A percentile compares a stretch with the other conserved stretches of the same genome.
phyloP scores from a whole-genome alignment of 2,797 vertebrate genomes.

The Lemur catta region DNA sequence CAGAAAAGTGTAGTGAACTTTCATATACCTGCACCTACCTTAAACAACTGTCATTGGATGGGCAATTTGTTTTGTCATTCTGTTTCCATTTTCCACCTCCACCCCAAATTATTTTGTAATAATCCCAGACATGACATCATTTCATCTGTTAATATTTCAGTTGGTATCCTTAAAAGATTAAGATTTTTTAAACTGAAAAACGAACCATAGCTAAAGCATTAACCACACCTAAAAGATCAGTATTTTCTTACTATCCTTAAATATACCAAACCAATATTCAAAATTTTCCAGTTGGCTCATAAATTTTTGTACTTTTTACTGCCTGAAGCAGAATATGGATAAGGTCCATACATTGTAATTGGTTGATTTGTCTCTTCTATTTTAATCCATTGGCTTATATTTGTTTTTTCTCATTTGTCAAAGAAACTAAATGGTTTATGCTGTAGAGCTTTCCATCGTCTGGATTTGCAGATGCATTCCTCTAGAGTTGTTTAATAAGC shows the following conservation, averaged over 20 bases:
- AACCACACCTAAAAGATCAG: background rate
- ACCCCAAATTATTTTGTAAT: constrained; percentile 42
- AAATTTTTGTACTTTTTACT: constrained; percentile 19
- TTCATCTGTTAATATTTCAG: constrained; percentile 14
- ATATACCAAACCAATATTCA: background rate
- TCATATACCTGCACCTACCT: background rate
- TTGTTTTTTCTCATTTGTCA: constrained; percentile 17
- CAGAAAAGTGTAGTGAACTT: background rate
- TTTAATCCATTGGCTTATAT: background rate
- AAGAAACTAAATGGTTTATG: background rate
- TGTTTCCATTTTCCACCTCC: background rate
- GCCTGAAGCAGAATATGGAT: background rate
- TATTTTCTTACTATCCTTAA: background rate
- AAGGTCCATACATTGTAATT: background rate
- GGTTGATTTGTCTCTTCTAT: background rate
- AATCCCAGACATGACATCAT: background rate
- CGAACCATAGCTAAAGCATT: background rate
- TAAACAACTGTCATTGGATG: background rate
- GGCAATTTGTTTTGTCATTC: background rate
- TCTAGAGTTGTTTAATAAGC: background rate
- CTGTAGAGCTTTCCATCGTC: background rate
- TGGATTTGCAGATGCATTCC: background rate
- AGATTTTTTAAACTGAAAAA: background rate
- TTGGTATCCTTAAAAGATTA: background rate
- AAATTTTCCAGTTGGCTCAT: background rate